Conservation (phyloP, 2,888 invertebrate genomes). For the Erebia palarica region DNA sequence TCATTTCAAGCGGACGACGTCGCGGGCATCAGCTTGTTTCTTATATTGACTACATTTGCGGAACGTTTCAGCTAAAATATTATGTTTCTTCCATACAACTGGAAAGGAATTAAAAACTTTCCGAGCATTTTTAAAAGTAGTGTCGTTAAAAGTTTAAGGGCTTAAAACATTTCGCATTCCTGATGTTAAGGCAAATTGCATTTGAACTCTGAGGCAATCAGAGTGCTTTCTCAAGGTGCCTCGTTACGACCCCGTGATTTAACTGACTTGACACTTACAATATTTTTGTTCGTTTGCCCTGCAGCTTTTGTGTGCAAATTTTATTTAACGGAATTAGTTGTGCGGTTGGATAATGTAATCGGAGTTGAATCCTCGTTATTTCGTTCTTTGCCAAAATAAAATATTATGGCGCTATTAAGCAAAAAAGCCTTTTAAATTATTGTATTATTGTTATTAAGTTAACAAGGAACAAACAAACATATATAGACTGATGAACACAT, state of each 20-base stretch:
- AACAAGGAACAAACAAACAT: too few species aligned
- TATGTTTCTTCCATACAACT: not conserved
- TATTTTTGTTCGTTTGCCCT: conserved; percentile 64
- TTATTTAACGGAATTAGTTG: conserved; percentile 60
- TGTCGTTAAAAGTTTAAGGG: conserved; percentile 16
- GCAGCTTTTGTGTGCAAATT: conserved; percentile 70
- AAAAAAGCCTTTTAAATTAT: too few species aligned
- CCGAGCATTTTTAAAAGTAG: conserved; percentile 10
- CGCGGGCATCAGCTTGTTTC: too few species aligned
- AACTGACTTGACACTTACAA: conserved; percentile 76
- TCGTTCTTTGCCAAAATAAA: conserved; percentile 11
- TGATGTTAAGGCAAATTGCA: conserved; percentile 59
- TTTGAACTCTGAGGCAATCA: conserved; percentile 59
- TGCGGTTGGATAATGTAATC: conserved; percentile 47
- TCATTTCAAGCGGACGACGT: too few species aligned
- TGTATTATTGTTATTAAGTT: too few species aligned
- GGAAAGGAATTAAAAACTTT: conserved; percentile 8
- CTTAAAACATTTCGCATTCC: conserved; percentile 38
- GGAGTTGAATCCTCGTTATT: conserved; percentile 58
- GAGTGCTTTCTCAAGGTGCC: conserved; percentile 63
- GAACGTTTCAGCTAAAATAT: not conserved
- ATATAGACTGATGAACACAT: too few species aligned
- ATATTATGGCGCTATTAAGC: not conserved
- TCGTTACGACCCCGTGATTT: conserved; percentile 71
- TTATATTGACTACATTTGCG: not conserved